Evolutionary conservation across 2,888 invertebrate genomes (phyloP).

Genomic region (Dilophus febrilis): DNA sequence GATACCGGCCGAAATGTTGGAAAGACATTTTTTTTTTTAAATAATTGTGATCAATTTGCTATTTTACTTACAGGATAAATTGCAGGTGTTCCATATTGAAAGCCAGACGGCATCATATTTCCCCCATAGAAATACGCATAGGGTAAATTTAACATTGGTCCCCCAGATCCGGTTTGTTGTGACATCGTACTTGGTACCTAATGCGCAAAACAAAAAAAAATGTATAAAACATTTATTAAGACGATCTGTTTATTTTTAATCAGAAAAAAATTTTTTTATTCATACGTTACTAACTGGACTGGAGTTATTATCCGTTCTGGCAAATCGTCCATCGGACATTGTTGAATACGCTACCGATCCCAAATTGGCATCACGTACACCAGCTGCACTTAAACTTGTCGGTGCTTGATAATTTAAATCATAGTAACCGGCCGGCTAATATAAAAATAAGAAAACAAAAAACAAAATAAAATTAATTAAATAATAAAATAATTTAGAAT

Average conservation of each 20-base stretch:
- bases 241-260: not conserved
- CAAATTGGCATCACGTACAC: conserved; percentile 40
- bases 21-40: not conserved
- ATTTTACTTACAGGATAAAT: conserved; percentile 45
- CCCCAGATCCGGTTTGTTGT: conserved; percentile 39
- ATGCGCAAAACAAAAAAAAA: not conserved
- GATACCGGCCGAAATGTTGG: too few species aligned
- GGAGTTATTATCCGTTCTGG: conserved; percentile 60
- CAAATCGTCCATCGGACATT: conserved; percentile 51
- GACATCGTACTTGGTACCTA: conserved; percentile 55
- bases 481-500: too few species aligned
- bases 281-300: conserved; percentile 41
- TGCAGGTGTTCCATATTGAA: conserved; percentile 50
- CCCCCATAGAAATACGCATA: conserved; percentile 45
- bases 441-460: conserved; percentile 11
- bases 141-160: conserved; percentile 29
- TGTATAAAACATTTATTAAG: not conserved
- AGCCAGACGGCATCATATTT: conserved; percentile 49
- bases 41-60: not conserved
- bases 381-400: conserved; percentile 48
- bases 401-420: conserved; percentile 59
- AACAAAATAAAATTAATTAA: conserved; percentile 5
- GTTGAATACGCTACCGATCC: conserved; percentile 49
- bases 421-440: conserved; percentile 41
- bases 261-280: conserved; percentile 1